Evolutionary conservation across 2,113 vertebrate species (phyloP).

Genomic region (Bubo bubo): DNA sequence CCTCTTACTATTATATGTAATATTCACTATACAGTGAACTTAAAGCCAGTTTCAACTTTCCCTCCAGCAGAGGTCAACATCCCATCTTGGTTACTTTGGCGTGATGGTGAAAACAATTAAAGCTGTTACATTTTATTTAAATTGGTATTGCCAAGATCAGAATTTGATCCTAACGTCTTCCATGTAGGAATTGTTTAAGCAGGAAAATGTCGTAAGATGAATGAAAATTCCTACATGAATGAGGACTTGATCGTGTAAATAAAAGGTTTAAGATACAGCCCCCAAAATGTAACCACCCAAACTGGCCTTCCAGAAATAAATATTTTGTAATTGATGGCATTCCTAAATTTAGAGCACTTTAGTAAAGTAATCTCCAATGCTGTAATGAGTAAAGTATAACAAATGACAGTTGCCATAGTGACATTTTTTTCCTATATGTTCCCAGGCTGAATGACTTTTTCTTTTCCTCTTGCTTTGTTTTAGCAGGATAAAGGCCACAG

Average conservation of each 20-base stretch:
- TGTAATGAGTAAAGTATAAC: constrained; percentile 52
- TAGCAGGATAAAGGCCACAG: constrained; percentile 19
- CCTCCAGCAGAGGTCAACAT: neutral
- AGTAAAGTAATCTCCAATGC: neutral
- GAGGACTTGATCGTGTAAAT: neutral
- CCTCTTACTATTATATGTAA: neutral
- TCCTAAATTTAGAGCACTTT: constrained; percentile 8
- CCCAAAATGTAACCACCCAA: neutral
- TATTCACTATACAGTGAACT: neutral
- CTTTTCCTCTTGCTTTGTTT: constrained; percentile 53
- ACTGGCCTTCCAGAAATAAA: neutral
- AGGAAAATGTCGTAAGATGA: neutral
- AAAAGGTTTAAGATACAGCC: neutral
- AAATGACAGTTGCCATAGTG: constrained; percentile 65
- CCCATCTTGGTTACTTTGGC: neutral
- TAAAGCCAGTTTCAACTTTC: neutral
- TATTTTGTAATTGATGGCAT: neutral
- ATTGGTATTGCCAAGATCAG: neutral
- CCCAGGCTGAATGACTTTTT: neutral
- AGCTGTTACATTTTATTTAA: neutral
- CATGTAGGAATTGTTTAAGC: neutral
- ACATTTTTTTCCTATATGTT: constrained; percentile 32
- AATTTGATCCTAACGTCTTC: neutral
- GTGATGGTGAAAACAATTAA: neutral
- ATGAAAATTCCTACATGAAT: neutral